Conservation (phyloP, 2,797 vertebrate species). For the Stomatorhinus walkeri region DNA sequence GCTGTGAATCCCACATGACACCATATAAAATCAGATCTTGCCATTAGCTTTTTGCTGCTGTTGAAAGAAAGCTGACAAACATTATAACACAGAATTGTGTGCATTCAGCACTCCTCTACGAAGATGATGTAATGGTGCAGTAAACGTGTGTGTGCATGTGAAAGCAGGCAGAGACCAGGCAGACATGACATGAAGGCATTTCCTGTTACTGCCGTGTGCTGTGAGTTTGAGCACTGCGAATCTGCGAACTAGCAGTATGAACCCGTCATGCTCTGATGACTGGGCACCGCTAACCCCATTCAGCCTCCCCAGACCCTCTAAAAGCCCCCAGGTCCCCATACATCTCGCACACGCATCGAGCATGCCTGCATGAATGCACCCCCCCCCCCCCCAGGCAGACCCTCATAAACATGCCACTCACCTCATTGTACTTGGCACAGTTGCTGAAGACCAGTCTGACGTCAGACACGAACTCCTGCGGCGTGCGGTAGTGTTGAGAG, state of each 20-base stretch:
- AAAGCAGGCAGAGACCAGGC: neutral
- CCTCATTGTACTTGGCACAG: slow-evolving; percentile 99
- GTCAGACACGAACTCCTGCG: slow-evolving; percentile 86
- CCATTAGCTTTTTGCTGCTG: neutral
- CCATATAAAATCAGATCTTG: neutral
- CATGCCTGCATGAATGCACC: neutral
- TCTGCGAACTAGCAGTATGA: neutral
- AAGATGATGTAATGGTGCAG: neutral
- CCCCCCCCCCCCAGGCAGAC: neutral
- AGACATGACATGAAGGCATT: neutral
- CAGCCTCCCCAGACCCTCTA: neutral
- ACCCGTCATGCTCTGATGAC: neutral
- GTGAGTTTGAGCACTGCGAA: neutral
- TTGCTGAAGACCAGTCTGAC: slow-evolving; percentile 94
- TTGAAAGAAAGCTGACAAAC: neutral
- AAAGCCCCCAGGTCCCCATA: neutral
- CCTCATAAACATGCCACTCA: slow-evolving; percentile 69
- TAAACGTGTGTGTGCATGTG: neutral
- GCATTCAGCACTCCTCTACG: neutral
- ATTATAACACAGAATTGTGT: neutral
- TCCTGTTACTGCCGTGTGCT: neutral
- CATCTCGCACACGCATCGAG: neutral
- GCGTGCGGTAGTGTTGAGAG: slow-evolving; percentile 80
- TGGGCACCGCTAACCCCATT: neutral
- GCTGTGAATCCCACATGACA: neutral